A percentile compares a stretch with the other conserved stretches of the same genome.
phyloP scores from a whole-genome alignment of 2,113 vertebrate species.

The Gopherus evgoodei region DNA sequence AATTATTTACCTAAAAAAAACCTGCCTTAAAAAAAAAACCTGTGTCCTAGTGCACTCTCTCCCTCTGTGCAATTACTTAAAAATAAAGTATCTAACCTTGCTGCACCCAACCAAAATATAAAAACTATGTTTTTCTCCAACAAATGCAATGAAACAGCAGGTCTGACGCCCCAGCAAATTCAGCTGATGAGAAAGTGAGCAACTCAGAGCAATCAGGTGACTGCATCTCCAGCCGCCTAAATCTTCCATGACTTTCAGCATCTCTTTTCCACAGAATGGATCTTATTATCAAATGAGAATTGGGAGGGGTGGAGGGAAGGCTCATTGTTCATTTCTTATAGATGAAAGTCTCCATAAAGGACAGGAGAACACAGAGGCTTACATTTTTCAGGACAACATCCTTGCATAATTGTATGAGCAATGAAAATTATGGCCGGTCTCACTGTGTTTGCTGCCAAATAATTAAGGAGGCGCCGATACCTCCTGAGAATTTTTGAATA shows the following conservation, averaged over 20 bases:
- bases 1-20: too few species aligned
- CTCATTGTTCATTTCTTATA: background rate
- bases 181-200: background rate
- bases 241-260: background rate
- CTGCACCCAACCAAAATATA: too few species aligned
- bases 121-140: too few species aligned
- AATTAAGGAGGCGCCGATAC: background rate
- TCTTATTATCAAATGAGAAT: background rate
- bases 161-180: background rate
- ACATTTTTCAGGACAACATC: background rate
- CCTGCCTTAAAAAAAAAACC: too few species aligned
- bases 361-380: background rate
- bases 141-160: background rate
- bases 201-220: fast-evolving
- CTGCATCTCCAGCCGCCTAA: background rate
- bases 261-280: background rate
- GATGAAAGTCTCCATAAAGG: background rate
- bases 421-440: background rate
- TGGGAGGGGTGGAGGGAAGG: fast-evolving
- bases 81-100: too few species aligned
- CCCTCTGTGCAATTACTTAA: too few species aligned
- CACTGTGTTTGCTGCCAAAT: fast-evolving
- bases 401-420: background rate
- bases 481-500: background rate
- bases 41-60: too few species aligned